Base-by-base conservation (phyloP, 2,113 vertebrate species). In the Speoplatyrhinus poulsoni region DNA sequence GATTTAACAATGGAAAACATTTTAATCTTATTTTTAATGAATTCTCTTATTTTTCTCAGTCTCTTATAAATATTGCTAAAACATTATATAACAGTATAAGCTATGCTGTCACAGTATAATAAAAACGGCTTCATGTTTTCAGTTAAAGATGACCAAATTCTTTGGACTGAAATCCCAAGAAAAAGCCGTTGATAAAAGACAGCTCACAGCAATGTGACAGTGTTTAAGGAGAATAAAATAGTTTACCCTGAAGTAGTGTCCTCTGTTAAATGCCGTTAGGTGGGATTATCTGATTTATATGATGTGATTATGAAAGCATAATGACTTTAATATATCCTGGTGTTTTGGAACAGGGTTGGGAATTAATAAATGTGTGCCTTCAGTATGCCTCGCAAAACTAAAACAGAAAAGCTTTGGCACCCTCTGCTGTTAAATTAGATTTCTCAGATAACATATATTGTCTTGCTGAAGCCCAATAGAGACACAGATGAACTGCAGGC, bases 391-490 rank as follows among this genome's bases (percentile, higher is more conserved):
- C 11, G 72, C 46, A 69, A 79, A 75, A 72, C 26, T 66, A 79
- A 84, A 90, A 90, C 82, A 87, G 86, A 88, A 92, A 91, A 92
- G 89, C 92, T 94, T 94, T 93, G 91, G 93, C 92, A 91, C 93
- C 93, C 93, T 93, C 93, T 94, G 93, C 89, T 94, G 93, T 93
- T 92, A 80, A 77, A 71, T 76, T 82, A 41, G 73, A 75, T 85
- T 75, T 91, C 85, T 9, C 76, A 83, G 81, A 88, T 88, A 84
- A 81, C 71, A 79, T 69, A 53, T 82, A 70, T 77, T 64, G 15
- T 73, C 46, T 73, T 84, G 72, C 79, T 79, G 67, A 83, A 75
- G 66, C 19, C 78, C 77, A 72, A 77, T 73, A 75, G 63, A 62
- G 61, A 67, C 67, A 60, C 69, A 81, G 70, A 66, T 71, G 60